phyloP scores from a whole-genome alignment of 2,888 invertebrate species.

The Cabera pusaria region DNA sequence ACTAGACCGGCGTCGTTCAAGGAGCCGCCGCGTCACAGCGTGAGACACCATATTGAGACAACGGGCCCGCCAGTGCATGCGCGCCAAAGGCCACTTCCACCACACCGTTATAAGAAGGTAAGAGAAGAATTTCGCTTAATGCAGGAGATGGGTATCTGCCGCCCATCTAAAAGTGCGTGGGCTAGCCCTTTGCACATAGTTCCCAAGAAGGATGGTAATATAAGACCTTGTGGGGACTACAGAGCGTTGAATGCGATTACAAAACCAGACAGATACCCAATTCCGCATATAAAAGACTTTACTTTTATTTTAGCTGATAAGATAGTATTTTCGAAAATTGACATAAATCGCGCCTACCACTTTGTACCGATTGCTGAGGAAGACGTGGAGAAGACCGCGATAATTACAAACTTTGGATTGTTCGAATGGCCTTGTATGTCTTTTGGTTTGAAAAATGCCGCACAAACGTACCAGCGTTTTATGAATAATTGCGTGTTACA shows the following conservation, averaged over 20 bases:
- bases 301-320: slow-evolving; percentile 1
- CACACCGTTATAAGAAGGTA: slow-evolving; percentile 41
- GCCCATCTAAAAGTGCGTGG: slow-evolving; percentile 56
- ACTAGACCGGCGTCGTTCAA: slow-evolving; percentile 29
- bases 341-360: too few relatives aligned
- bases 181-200: slow-evolving; percentile 40
- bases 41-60: slow-evolving; percentile 43
- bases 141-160: slow-evolving; percentile 51
- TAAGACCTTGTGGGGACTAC: slow-evolving; percentile 15
- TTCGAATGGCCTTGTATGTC: slow-evolving; percentile 26
- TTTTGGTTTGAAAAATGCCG: slow-evolving; percentile 22
- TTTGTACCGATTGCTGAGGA: slow-evolving; percentile 43
- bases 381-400: slow-evolving; percentile 34
- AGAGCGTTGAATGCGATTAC: slow-evolving; percentile 1
- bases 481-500: too few relatives aligned
- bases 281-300: slow-evolving; percentile 12
- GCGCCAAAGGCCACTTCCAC: slow-evolving; percentile 43
- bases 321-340: slow-evolving; percentile 22
- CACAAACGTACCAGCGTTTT: slow-evolving; percentile 24
- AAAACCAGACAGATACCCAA: slow-evolving; percentile 4
- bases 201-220: slow-evolving; percentile 28
- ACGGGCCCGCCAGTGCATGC: slow-evolving; percentile 44
- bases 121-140: slow-evolving; percentile 44
- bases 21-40: slow-evolving; percentile 22
- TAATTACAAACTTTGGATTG: slow-evolving; percentile 26